Evolutionary conservation across 2,113 vertebrate species (phyloP).

Genomic region (Leptobrachium leishanense): DNA sequence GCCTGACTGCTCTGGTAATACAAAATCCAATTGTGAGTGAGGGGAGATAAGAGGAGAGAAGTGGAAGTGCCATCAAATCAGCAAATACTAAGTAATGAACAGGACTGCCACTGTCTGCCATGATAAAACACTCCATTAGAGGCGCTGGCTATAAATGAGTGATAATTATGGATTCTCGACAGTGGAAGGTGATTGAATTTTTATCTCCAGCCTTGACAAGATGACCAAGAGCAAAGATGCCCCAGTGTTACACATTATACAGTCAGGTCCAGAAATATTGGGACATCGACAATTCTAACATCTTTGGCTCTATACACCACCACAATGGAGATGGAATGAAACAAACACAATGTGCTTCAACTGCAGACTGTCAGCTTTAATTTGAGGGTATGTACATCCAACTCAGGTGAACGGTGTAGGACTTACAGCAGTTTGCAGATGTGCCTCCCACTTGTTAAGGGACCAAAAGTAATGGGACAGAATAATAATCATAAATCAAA

Average conservation of each 20-base stretch:
- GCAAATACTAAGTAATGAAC: constrained; percentile 98
- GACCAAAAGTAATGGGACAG: too few relatives aligned
- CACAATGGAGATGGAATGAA: too few relatives aligned
- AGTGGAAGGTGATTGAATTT: constrained; percentile 85
- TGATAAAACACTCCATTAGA: constrained; percentile 92
- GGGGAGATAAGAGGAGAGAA: constrained; percentile 84
- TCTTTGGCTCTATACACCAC: too few relatives aligned
- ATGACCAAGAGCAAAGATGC: constrained; percentile 54
- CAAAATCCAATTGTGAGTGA: constrained; percentile 93
- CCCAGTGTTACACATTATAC: constrained; percentile 34
- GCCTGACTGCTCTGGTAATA: constrained; percentile 89
- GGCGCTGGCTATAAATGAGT: constrained; percentile 81
- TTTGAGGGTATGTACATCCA: too few relatives aligned
- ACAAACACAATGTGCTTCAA: too few relatives aligned
- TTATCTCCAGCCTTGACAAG: constrained; percentile 78
- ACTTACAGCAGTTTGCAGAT: too few relatives aligned
- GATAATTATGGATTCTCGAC: constrained; percentile 88
- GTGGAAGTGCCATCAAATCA: constrained; percentile 79
- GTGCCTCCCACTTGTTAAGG: too few relatives aligned
- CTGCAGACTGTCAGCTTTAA: too few relatives aligned
- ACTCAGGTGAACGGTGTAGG: too few relatives aligned
- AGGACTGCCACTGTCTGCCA: constrained; percentile 78
- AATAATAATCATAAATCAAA: too few relatives aligned
- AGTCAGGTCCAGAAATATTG: too few relatives aligned
- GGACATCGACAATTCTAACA: too few relatives aligned